Percentiles rank a stretch among this genome's conserved stretches.
These are phyloP conservation scores for Jacana jacana DNA, from an alignment of 2,113 vertebrate genomes.

Conservation along the genomic window DNA sequence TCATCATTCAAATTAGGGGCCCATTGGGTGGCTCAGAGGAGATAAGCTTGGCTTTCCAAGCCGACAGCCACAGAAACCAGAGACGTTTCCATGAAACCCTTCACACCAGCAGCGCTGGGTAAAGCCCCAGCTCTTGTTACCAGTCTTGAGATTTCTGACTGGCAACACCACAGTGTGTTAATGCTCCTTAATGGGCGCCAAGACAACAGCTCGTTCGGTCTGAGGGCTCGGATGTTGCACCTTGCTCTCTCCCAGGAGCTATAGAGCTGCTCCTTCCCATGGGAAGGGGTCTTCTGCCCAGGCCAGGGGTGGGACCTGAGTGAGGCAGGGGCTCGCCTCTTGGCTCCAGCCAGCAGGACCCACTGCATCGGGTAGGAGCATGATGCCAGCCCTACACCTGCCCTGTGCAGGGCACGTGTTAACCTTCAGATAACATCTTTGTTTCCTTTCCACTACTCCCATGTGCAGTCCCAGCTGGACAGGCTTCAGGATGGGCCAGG, in stretches of 20 bases:
- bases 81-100: not conserved
- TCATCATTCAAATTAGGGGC: not conserved
- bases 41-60: not conserved
- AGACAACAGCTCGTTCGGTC: not conserved
- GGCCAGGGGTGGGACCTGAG: no score
- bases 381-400: not conserved
- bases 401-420: not conserved
- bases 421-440: not conserved
- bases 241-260: not conserved
- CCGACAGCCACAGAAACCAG: not conserved
- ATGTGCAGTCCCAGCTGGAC: not conserved
- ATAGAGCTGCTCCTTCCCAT: not conserved
- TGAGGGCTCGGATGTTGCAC: not conserved
- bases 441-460: not conserved
- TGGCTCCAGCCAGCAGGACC: not conserved
- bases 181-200: not conserved
- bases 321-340: not conserved
- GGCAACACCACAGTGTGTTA: not conserved
- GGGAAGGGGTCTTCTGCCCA: not conserved
- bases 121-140: conserved; percentile 4
- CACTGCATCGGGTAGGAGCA: not conserved
- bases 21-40: not conserved
- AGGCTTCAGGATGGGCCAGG: not conserved
- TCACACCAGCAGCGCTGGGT: not conserved
- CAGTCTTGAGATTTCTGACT: not conserved